Conservation (phyloP, 2,113 vertebrate species). For the Xenopus laevis region DNA sequence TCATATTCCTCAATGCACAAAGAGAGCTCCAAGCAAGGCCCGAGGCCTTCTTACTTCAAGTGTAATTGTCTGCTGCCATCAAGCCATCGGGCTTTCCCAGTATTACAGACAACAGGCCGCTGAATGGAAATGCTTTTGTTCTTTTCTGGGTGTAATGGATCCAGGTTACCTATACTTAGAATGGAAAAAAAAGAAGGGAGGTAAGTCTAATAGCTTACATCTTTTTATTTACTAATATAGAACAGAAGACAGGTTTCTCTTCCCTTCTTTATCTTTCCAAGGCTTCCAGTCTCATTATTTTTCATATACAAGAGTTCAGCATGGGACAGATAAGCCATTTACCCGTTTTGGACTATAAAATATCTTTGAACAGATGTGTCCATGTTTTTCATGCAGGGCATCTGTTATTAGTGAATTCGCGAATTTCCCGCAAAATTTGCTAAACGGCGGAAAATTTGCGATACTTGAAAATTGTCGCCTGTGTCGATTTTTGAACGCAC, state of each 20-base stretch:
- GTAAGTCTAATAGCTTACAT: neutral
- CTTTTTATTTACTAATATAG: neutral
- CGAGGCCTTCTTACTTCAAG: slow-evolving; percentile 37
- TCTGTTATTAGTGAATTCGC: too few relatives aligned
- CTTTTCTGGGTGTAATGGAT: slow-evolving; percentile 14
- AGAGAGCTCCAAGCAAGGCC: slow-evolving; percentile 26
- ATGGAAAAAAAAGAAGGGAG: neutral
- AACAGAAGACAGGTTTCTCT: neutral
- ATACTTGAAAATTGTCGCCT: too few relatives aligned
- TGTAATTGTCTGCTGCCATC: slow-evolving; percentile 35
- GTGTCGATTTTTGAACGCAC: too few relatives aligned
- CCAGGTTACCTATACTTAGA: neutral
- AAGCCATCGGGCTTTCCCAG: slow-evolving; percentile 11
- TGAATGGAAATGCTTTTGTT: slow-evolving; percentile 14
- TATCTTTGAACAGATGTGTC: too few relatives aligned
- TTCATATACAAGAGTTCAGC: neutral
- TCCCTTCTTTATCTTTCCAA: neutral
- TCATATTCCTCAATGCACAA: slow-evolving; percentile 29
- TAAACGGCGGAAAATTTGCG: too few relatives aligned
- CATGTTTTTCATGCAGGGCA: too few relatives aligned
- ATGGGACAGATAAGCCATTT: too few relatives aligned
- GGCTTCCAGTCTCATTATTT: neutral
- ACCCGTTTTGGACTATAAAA: too few relatives aligned
- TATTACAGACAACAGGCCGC: slow-evolving; percentile 27
- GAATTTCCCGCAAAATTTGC: too few relatives aligned